Evolutionary conservation across 2,113 vertebrate species (phyloP).

Genomic region (Bos taurus): DNA sequence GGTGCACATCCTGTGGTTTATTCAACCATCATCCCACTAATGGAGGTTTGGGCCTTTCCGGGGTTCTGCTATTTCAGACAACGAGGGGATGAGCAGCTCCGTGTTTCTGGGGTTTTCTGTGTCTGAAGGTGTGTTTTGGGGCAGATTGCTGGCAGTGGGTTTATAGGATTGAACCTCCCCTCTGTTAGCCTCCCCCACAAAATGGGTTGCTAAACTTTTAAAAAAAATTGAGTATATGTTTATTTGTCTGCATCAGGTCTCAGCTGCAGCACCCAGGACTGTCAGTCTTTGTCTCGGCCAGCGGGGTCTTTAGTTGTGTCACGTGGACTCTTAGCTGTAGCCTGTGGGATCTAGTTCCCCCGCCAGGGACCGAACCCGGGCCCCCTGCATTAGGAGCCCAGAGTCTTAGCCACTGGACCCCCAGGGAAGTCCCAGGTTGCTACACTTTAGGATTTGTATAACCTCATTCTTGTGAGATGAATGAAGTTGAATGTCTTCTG

Average conservation of each 20-base stretch:
- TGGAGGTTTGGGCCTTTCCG: not conserved
- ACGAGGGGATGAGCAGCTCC: not conserved
- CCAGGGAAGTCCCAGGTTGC: not conserved
- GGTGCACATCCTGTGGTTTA: accelerated
- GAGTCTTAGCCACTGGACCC: not conserved
- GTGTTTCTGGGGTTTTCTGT: not conserved
- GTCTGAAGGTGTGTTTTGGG: not conserved
- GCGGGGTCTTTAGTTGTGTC: not conserved
- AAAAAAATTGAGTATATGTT: not conserved
- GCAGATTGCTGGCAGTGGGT: not conserved
- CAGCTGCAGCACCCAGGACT: not conserved
- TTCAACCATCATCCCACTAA: not conserved
- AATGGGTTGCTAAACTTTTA: not conserved
- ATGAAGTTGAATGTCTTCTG: not conserved
- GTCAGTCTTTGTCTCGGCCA: accelerated
- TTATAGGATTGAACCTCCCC: not conserved
- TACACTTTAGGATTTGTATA: not conserved
- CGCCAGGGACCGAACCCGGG: accelerated
- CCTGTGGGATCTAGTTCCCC: not conserved
- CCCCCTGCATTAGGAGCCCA: not conserved
- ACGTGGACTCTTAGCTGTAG: not conserved
- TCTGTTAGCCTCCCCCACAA: not conserved
- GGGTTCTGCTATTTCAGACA: not conserved
- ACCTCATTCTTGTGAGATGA: not conserved
- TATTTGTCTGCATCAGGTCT: not conserved